Evolutionary conservation across 2,797 vertebrate species (phyloP).

Genomic region (Masticophis lateralis): DNA sequence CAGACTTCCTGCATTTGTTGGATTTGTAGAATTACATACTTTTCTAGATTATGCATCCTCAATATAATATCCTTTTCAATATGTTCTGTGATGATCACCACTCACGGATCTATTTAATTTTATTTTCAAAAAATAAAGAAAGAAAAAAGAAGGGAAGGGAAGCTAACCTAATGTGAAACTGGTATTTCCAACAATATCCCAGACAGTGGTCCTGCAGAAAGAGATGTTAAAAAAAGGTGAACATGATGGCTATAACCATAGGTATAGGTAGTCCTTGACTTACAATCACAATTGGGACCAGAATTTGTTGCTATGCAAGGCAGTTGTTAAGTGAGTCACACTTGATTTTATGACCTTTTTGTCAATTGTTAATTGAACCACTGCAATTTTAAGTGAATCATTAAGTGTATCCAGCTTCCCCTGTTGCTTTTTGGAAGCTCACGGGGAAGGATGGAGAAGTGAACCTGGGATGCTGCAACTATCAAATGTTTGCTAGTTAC

Average conservation of each 20-base stretch:
- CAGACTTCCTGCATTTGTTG: slow-evolving; percentile 3
- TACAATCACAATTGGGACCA: not conserved
- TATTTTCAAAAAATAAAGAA: not conserved
- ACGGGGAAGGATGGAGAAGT: not conserved
- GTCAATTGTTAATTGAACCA: not conserved
- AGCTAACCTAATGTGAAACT: not conserved
- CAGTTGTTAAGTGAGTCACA: not conserved
- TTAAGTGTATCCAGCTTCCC: not conserved
- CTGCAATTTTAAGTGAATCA: not conserved
- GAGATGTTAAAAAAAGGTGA: not conserved
- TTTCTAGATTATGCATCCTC: not conserved
- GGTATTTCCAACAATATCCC: not conserved
- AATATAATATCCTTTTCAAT: not conserved
- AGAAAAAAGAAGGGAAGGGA: not conserved
- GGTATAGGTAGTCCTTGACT: not conserved
- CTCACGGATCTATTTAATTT: not conserved
- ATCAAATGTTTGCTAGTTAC: not conserved
- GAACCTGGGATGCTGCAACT: not conserved
- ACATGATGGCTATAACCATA: not conserved
- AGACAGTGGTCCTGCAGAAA: not conserved
- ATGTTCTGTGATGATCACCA: not conserved
- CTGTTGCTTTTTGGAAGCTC: not conserved
- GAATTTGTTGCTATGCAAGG: not conserved
- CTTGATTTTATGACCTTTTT: not conserved
- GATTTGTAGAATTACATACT: slow-evolving; percentile 22